These are phyloP conservation scores for Eremophila alpestris DNA, from an alignment of 2,797 vertebrate genomes.

Conservation along the genomic window DNA sequence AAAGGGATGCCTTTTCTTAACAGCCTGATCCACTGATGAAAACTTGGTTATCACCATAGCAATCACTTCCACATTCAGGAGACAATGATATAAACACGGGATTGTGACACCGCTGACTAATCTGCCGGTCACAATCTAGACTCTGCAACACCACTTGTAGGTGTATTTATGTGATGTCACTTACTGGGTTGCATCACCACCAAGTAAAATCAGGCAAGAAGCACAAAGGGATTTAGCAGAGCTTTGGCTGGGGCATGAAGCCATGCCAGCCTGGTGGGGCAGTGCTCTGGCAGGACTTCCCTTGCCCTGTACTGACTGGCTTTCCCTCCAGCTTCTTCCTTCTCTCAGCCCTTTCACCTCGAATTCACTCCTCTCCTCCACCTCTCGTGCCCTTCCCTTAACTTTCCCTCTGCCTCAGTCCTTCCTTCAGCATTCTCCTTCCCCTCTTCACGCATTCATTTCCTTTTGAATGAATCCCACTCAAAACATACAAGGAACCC, in stretches of 20 bases:
- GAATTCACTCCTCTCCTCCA: background rate
- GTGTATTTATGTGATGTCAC: slow-evolving; percentile 49
- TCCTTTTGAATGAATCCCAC: background rate
- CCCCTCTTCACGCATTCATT: fast-evolving
- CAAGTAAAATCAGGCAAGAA: slow-evolving; percentile 26
- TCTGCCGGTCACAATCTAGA: slow-evolving; percentile 38
- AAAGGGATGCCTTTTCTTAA: background rate
- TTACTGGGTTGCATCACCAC: background rate
- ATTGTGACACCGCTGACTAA: slow-evolving; percentile 47
- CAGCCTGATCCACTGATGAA: background rate
- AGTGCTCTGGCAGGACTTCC: background rate
- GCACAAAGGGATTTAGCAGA: background rate
- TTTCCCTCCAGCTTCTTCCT: background rate
- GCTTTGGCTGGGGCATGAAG: background rate
- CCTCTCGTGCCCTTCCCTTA: background rate
- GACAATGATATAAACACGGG: slow-evolving; percentile 34
- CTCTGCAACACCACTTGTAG: slow-evolving; percentile 27
- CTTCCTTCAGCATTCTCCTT: background rate
- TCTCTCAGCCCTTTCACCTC: background rate
- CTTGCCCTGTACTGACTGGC: background rate
- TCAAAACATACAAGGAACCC: fast-evolving
- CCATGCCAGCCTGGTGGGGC: background rate
- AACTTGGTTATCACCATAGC: background rate
- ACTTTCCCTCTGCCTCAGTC: background rate
- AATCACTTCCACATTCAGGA: slow-evolving; percentile 31